These are phyloP conservation scores for Uromys caudimaculatus DNA, from an alignment of 2,797 vertebrate species.

Conservation along the genomic window DNA sequence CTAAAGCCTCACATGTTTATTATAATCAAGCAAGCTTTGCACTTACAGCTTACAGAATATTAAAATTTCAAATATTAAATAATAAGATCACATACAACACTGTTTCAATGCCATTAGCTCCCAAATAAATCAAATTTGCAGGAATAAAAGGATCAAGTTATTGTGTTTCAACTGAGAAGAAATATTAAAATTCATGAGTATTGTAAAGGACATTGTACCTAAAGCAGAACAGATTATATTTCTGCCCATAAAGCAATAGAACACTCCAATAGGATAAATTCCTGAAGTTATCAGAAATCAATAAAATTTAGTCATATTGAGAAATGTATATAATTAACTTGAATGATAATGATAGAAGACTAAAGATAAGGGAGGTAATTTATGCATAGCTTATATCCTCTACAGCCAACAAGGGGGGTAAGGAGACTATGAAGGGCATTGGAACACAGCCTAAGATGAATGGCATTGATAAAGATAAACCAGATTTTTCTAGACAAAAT, in stretches of 20 bases:
- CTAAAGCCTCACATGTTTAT: slow-evolving; percentile 7
- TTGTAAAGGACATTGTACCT: slow-evolving; percentile 70
- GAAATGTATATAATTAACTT: slow-evolving; percentile 20
- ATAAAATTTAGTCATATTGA: slow-evolving; percentile 30
- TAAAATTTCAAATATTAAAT: slow-evolving; percentile 79
- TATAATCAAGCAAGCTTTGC: slow-evolving; percentile 59
- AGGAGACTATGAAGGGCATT: slow-evolving; percentile 60
- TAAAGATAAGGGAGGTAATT: neutral
- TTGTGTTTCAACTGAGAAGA: slow-evolving; percentile 71
- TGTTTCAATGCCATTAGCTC: slow-evolving; percentile 71
- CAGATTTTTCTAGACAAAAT: neutral
- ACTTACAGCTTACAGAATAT: slow-evolving; percentile 58
- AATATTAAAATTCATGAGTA: slow-evolving; percentile 80
- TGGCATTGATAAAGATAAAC: slow-evolving; percentile 19
- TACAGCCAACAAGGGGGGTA: slow-evolving; percentile 49
- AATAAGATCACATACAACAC: slow-evolving; percentile 73
- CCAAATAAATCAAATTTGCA: slow-evolving; percentile 77
- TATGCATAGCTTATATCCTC: slow-evolving; percentile 63
- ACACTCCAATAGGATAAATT: neutral
- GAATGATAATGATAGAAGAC: slow-evolving; percentile 44
- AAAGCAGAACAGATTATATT: slow-evolving; percentile 70
- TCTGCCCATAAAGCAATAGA: slow-evolving; percentile 34
- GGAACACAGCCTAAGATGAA: slow-evolving; percentile 40
- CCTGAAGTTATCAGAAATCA: slow-evolving; percentile 64
- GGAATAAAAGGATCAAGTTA: slow-evolving; percentile 76